Conservation (phyloP, 2,113 vertebrate genomes). For the Cyanistes caeruleus region DNA sequence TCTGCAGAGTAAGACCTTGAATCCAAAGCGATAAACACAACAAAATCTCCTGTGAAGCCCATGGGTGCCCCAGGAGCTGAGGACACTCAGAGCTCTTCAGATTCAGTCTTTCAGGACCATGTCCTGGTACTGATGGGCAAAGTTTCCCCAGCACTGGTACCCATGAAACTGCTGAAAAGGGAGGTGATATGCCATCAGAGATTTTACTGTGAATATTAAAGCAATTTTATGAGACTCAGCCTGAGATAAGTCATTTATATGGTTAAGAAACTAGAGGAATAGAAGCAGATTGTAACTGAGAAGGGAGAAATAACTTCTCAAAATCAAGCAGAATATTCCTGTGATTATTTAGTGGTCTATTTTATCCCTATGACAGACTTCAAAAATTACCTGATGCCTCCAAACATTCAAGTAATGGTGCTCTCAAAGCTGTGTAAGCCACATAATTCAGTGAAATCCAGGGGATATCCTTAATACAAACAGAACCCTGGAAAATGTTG, state of each 20-base stretch:
- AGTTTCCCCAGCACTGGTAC: not conserved
- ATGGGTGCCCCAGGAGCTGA: not conserved
- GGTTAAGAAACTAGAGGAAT: not conserved
- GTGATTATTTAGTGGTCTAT: conserved; percentile 6
- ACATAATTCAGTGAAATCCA: conserved; percentile 1
- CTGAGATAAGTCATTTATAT: not conserved
- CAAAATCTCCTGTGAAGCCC: not conserved
- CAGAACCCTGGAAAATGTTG: conserved; percentile 26
- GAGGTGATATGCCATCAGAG: not conserved
- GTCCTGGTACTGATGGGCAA: not conserved
- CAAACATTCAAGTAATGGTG: not conserved
- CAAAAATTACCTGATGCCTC: conserved; percentile 24
- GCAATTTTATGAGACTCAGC: not conserved
- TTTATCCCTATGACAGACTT: not conserved
- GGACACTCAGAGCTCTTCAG: not conserved
- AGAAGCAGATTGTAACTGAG: not conserved
- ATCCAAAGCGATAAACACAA: not conserved
- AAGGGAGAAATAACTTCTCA: not conserved
- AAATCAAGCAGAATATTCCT: not conserved
- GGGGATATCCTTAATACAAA: conserved; percentile 13
- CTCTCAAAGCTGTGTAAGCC: not conserved
- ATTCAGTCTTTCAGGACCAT: not conserved
- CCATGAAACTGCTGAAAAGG: not conserved
- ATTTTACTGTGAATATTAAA: not conserved
- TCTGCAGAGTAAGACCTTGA: not conserved